Percentiles rank a stretch among this genome's conserved stretches.
These are phyloP conservation scores for Armadillidium nasatum DNA, from an alignment of 1,140 invertebrate genomes.

Conservation along the genomic window DNA sequence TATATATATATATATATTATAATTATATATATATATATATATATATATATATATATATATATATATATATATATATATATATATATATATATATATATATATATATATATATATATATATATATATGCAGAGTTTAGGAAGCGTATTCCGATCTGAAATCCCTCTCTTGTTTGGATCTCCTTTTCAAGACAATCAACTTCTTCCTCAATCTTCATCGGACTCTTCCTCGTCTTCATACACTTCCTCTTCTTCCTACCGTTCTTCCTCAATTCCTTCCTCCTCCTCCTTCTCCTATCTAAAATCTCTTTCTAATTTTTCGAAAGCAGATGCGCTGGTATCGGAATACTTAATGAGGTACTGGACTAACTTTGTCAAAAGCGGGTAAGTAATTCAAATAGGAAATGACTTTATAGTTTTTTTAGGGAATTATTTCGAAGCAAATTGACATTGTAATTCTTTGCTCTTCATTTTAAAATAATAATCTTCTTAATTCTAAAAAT, in stretches of 20 bases:
- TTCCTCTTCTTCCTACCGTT: neutral
- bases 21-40: slow-evolving; percentile 20
- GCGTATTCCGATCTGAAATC: slow-evolving; percentile 87
- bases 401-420: neutral
- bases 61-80: slow-evolving; percentile 19
- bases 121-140: slow-evolving; percentile 61
- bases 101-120: slow-evolving; percentile 18
- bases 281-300: neutral
- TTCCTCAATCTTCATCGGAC: slow-evolving; percentile 37
- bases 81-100: slow-evolving; percentile 19
- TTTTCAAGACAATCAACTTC: slow-evolving; percentile 52
- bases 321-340: slow-evolving; percentile 50
- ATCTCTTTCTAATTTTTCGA: slow-evolving; percentile 45
- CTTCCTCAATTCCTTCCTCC: neutral
- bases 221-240: neutral
- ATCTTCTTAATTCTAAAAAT: no score
- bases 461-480: no score
- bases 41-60: slow-evolving; percentile 18
- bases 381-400: slow-evolving; percentile 48
- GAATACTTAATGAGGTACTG: slow-evolving; percentile 52
- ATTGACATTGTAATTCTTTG: no score
- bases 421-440: no score
- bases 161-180: slow-evolving; percentile 90
- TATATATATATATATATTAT: no score
- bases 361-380: slow-evolving; percentile 54